Evolutionary conservation across 2,113 vertebrate genomes (phyloP), one percentile per base, ranked within the genome.

Genomic region (Pollimyrus isidori): DNA sequence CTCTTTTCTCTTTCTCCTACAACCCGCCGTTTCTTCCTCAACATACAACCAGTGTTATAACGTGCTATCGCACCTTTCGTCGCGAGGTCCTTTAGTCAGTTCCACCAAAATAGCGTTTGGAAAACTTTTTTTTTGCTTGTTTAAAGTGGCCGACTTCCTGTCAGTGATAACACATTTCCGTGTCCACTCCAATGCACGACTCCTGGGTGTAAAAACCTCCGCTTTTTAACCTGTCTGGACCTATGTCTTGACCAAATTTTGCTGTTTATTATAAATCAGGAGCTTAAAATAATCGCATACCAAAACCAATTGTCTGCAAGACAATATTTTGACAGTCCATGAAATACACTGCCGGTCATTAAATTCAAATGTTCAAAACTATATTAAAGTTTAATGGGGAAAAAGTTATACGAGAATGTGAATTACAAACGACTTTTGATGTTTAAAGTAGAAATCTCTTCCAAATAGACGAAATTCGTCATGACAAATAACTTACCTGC

Each of bases 121-220:
- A 26, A 88, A 87, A 88, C 62, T 88, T 88, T 88, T 88, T 88
- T 88, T 88, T 48, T 84, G 35, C 23, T 84, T 26, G 3, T n/a
- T 86, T 26, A 85, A 86, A 87, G 80, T 48, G 80, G 62, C 50
- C 30, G 39, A 89, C 88, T 89, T 89, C 88, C 88, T 83, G 88
- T 58, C 52, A 45, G 39, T 17, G 35, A 23, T n/a, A 26, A 35
- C 6, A 45, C 80, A 85, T 84, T 83, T 89, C 88, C 88, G 88
- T 23, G 88, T 62, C 19, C 42, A 19, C 10, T 30, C 11, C 73
- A 5, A 39, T 80, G 73, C 35, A 15, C 35, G 62, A 30, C 26
- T 69, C n/a, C 26, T 26, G 62, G n/a, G 62, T 80, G 1, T 42
- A 80, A 6, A 6, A 1, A 42, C 35, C 73, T 42, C 73, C 13